phyloP scores from a whole-genome alignment of 2,888 invertebrate species.

The Oxycera nigricornis region DNA sequence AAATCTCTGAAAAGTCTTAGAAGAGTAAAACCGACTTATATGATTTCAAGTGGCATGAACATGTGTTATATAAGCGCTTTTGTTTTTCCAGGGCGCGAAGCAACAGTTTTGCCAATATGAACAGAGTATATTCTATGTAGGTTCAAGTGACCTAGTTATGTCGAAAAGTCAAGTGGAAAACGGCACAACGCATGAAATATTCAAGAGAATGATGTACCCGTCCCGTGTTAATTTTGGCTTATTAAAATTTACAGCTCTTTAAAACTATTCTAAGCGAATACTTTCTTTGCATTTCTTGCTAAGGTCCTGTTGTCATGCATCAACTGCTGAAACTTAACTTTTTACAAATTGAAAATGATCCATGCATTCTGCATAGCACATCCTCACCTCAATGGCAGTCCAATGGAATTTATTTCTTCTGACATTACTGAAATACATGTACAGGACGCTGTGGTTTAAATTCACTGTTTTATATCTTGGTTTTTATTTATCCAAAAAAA shows the following conservation, averaged over 20 bases:
- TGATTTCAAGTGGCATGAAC: not conserved
- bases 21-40: no score
- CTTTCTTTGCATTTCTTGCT: not conserved
- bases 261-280: slow-evolving; percentile 9
- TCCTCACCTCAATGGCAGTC: no score
- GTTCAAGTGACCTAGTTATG: slow-evolving; percentile 33
- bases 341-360: no score
- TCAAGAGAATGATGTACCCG: slow-evolving; percentile 20
- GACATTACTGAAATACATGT: no score
- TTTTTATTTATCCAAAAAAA: no score
- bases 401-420: no score
- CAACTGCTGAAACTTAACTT: no score
- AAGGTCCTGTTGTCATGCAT: no score
- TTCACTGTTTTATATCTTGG: no score
- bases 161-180: slow-evolving; percentile 32
- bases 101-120: not conserved
- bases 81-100: not conserved
- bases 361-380: no score
- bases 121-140: slow-evolving; percentile 9
- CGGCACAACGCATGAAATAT: slow-evolving; percentile 21
- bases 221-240: slow-evolving; percentile 12
- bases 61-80: not conserved
- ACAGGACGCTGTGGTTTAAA: no score
- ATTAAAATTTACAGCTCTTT: slow-evolving; percentile 39
- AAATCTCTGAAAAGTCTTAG: not conserved